Percentiles rank a stretch among this genome's conserved stretches.
Evolutionary conservation across 2,888 invertebrate species (phyloP).

Genomic region (Cephus spinipes): DNA sequence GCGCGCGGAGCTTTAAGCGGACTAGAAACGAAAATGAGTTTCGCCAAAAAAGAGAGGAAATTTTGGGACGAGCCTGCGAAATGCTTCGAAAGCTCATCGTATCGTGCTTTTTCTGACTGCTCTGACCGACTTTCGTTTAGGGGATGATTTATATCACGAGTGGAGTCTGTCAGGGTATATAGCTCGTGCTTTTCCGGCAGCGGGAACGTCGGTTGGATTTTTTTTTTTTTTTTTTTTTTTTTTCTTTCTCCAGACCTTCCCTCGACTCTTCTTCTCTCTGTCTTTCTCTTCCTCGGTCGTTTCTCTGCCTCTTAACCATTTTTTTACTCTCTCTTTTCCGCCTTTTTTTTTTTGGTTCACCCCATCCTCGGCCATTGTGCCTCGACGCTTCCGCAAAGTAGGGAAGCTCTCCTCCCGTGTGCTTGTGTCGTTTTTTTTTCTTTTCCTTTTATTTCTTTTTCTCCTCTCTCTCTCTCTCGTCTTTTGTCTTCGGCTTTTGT

Average conservation of each 20-base stretch:
- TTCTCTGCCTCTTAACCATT: conserved; percentile 18
- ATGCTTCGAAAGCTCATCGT: neutral
- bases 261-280: conserved; percentile 17
- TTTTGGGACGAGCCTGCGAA: neutral
- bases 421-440: neutral
- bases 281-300: neutral
- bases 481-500: neutral
- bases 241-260: too few species aligned
- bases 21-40: neutral
- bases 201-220: neutral
- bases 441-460: neutral
- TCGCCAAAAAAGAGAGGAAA: neutral
- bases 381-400: conserved; percentile 1
- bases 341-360: conserved; percentile 29
- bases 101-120: neutral
- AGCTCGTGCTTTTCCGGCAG: neutral
- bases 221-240: neutral
- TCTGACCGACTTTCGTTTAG: neutral
- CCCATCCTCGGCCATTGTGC: conserved; percentile 1
- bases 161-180: neutral
- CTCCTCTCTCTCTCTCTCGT: neutral
- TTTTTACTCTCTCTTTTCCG: conserved; percentile 17
- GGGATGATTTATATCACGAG: neutral
- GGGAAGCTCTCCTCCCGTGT: neutral
- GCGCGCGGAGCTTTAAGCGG: neutral